Conservation (phyloP, 2,888 invertebrate species). For the Drosophila lacicola region DNA sequence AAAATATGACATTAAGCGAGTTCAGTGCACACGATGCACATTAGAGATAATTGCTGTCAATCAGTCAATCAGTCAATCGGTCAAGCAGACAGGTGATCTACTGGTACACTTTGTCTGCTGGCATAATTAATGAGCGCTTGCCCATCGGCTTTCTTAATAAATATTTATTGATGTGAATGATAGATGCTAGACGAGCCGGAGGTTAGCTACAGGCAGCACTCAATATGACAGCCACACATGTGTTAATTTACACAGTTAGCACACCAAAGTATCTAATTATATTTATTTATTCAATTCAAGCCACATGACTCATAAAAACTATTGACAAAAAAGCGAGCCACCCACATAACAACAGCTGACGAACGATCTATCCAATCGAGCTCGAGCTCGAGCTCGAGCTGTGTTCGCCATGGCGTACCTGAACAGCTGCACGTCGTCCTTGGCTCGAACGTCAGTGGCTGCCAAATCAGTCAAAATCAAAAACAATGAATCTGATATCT, state of each 20-base stretch:
- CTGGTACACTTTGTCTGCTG: conserved; percentile 42
- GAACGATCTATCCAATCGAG: not conserved
- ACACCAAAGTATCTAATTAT: conserved; percentile 26
- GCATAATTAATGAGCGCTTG: conserved; percentile 56
- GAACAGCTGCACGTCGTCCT: conserved; percentile 70
- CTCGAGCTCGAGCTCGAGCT: not conserved
- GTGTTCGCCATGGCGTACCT: conserved; percentile 60
- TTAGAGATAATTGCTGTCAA: conserved; percentile 53
- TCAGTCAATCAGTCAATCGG: conserved; percentile 21
- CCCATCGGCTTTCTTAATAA: conserved; percentile 25
- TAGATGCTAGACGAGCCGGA: conserved; percentile 42
- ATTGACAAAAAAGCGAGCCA: not conserved
- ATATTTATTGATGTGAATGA: conserved; percentile 40
- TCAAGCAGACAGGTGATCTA: conserved; percentile 8
- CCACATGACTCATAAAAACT: conserved; percentile 44
- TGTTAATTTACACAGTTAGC: conserved; percentile 55
- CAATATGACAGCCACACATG: conserved; percentile 29
- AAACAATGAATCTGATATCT: conserved; percentile 17
- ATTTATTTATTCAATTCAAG: conserved; percentile 43
- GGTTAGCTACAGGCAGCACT: conserved; percentile 23
- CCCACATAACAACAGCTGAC: not conserved
- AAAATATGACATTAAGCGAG: conserved; percentile 44
- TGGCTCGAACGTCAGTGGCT: conserved; percentile 38
- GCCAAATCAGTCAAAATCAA: conserved; percentile 18
- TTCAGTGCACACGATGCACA: conserved; percentile 61